Percentiles rank a stretch among this genome's conserved stretches.
These are phyloP conservation scores for Lithophane ornitopus DNA, from an alignment of 2,888 invertebrate genomes.

Conservation along the genomic window DNA sequence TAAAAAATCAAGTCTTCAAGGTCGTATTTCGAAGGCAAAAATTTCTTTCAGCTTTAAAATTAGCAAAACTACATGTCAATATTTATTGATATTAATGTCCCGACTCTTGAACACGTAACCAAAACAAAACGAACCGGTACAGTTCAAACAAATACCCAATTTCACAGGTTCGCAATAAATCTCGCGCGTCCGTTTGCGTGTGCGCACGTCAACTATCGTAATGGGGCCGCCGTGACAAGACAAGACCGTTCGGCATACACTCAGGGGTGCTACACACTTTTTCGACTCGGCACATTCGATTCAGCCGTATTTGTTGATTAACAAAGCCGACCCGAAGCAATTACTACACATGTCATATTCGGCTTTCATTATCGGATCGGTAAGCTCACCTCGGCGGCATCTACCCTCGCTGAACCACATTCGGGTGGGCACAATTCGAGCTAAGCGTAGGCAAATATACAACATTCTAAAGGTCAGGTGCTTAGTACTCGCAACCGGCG, in stretches of 20 bases:
- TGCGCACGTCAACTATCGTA: conserved; percentile 62
- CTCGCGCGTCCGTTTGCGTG: conserved; percentile 49
- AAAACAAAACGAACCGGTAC: conserved; percentile 38
- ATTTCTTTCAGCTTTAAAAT: background rate
- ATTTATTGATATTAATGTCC: conserved; percentile 5
- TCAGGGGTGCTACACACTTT: background rate
- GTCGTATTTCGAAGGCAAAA: too few species aligned
- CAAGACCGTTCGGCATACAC: conserved; percentile 46
- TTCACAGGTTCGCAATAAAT: conserved; percentile 58
- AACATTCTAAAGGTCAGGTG: too few species aligned
- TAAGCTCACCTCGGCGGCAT: background rate
- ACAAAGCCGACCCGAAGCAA: background rate
- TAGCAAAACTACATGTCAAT: background rate
- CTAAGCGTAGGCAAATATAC: background rate
- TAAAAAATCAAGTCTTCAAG: background rate
- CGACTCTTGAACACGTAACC: conserved; percentile 2
- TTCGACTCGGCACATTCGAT: background rate
- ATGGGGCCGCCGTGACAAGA: conserved; percentile 54
- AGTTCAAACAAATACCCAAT: conserved; percentile 55
- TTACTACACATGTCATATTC: background rate
- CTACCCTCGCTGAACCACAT: background rate
- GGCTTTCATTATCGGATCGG: background rate
- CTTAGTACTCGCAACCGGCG: too few species aligned
- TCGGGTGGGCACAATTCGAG: background rate
- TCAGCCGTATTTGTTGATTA: background rate